Base-by-base conservation (phyloP, 2,797 vertebrate genomes). In the Danionella dracula region DNA sequence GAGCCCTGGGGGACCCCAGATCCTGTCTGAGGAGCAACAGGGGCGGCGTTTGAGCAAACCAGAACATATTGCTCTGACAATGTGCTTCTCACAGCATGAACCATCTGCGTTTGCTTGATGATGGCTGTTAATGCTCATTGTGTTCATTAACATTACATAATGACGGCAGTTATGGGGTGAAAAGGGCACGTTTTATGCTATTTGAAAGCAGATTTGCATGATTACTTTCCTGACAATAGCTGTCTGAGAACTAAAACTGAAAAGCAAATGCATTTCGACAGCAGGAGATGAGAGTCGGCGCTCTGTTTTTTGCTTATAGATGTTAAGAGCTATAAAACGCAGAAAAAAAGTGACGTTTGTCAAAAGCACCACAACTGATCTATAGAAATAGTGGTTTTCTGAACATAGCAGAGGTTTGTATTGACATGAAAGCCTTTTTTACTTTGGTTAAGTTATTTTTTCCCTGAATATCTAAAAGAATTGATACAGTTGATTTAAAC, bases 1-100 rank as follows among this genome's bases (percentile, higher is more conserved):
- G 17, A 42, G 69, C 69, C 72, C 75, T 29, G 66, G 55, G 75
- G 69, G 69, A 77, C 62, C 27, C 61, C 46, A 66, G 74, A 68
- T 59, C 54, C 68, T 57, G 59, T 68, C 65, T 54, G 70, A 40
- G 48, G 54, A 73, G 64, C 53, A 40, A 62, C 61, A 42, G 50
- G 63, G 17, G 20, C 35, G 16, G 55, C 20, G 13, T 59, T 58
- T 49, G 35, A 42, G 20, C 38, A 55, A 75, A 68, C 55, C 31
- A 68, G 15, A 71, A 71, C 45, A 53, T 62, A 68, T 59, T 42
- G 23, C 51, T 45, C 71, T 40, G 53, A 53, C 29, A 23, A 48
- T 34, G 35, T 23, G 46, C 41, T 69, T 62, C 32, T 20, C 23
- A 8, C 45, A 51, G 53, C 51, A 27, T 37, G 55, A 42, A 10